These are phyloP conservation scores for Capreolus pygargus DNA, from an alignment of 2,113 vertebrate genomes.

Conservation along the genomic window DNA sequence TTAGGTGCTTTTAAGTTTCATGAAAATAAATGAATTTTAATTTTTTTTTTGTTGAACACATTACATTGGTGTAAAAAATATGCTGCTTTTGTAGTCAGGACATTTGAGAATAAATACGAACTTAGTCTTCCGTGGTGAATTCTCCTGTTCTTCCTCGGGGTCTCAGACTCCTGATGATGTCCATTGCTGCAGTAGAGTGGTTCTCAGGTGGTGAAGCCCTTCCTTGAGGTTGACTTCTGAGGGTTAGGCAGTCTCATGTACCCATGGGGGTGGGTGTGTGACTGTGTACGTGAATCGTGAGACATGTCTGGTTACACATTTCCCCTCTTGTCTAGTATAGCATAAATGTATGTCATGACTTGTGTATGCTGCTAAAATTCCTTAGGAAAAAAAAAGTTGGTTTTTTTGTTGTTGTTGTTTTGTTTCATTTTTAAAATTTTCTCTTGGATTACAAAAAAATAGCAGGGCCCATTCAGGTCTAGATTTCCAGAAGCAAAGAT, in stretches of 20 bases:
- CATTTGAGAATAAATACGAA: background rate
- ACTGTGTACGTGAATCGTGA: background rate
- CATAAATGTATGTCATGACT: background rate
- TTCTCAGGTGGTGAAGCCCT: background rate
- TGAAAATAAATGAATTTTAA: slow-evolving; percentile 25
- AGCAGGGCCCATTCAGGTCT: background rate
- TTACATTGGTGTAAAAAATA: background rate
- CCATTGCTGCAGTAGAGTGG: background rate
- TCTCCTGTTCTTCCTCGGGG: background rate
- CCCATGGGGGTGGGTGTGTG: background rate
- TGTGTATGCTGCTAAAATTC: background rate
- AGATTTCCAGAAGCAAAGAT: background rate
- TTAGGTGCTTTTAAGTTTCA: background rate
- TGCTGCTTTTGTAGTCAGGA: background rate
- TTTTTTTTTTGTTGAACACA: background rate
- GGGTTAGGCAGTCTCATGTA: background rate
- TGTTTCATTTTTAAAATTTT: background rate
- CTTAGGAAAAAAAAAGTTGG: fast-evolving
- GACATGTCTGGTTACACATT: background rate
- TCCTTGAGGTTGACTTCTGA: background rate
- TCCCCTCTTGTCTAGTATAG: background rate
- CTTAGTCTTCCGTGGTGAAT: background rate
- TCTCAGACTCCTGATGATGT: background rate
- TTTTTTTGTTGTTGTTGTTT: background rate
- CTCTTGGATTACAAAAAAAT: background rate